Evolutionary conservation across 1,140 invertebrate species (phyloP).

Genomic region (Telenomus remus): DNA sequence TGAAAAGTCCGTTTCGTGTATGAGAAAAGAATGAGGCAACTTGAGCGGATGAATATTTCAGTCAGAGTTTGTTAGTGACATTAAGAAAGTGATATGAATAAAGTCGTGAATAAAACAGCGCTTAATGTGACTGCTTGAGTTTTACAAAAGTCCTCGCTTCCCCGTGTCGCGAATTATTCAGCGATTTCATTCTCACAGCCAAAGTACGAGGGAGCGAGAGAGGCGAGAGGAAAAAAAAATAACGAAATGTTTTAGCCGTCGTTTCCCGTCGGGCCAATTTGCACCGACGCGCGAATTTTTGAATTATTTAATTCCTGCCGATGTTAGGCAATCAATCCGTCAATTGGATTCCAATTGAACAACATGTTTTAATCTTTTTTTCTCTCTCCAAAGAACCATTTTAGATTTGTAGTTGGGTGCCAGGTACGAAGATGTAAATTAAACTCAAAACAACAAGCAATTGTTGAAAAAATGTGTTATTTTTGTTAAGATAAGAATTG

Average conservation of each 20-base stretch:
- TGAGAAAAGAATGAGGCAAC: slow-evolving; percentile 5
- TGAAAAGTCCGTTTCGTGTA: background rate
- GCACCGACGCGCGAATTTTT: slow-evolving; percentile 16
- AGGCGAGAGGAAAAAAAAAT: slow-evolving; percentile 1
- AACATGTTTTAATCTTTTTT: too few relatives aligned
- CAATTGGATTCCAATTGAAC: slow-evolving; percentile 6
- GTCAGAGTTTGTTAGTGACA: slow-evolving; percentile 24
- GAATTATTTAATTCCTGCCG: slow-evolving; percentile 10
- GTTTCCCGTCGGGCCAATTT: slow-evolving; percentile 1
- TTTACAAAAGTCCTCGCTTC: slow-evolving; percentile 26
- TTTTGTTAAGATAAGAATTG: too few relatives aligned
- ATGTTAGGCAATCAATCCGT: slow-evolving; percentile 28
- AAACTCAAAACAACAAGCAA: too few relatives aligned
- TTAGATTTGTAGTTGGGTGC: too few relatives aligned
- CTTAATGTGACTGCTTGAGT: slow-evolving; percentile 41
- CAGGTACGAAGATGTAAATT: too few relatives aligned
- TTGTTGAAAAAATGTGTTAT: too few relatives aligned
- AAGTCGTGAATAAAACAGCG: slow-evolving; percentile 43
- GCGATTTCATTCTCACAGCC: slow-evolving; percentile 22
- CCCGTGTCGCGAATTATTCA: slow-evolving; percentile 31
- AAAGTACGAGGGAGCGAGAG: background rate
- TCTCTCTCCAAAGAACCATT: too few relatives aligned
- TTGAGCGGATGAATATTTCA: slow-evolving; percentile 35
- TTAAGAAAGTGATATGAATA: slow-evolving; percentile 51
- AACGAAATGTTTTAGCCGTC: too few relatives aligned